Evolutionary conservation across 2,888 invertebrate genomes (phyloP).

Genomic region (Drosophila barbarae): DNA sequence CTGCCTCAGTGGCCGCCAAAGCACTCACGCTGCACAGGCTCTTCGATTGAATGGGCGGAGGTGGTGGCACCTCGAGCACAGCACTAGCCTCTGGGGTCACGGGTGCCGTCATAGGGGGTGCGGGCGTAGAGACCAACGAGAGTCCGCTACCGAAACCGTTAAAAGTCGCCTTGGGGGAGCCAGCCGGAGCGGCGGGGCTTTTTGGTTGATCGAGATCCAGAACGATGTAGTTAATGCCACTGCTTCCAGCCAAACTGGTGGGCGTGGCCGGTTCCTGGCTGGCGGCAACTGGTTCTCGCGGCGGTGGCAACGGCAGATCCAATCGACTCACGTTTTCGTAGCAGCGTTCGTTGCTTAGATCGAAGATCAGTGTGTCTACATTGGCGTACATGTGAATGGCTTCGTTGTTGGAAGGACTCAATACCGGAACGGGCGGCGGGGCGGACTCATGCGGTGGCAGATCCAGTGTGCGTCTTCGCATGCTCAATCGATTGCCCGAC

Average conservation of each 20-base stretch:
- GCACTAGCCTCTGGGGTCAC: slow-evolving; percentile 37
- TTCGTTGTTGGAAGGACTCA: slow-evolving; percentile 51
- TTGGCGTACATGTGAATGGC: slow-evolving; percentile 74
- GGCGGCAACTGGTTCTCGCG: slow-evolving; percentile 45
- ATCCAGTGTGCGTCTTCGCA: slow-evolving; percentile 58
- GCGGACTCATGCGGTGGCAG: slow-evolving; percentile 78
- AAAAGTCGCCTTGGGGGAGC: slow-evolving; percentile 26
- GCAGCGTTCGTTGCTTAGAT: slow-evolving; percentile 66
- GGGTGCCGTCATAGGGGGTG: slow-evolving; percentile 26
- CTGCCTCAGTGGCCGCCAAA: slow-evolving; percentile 5
- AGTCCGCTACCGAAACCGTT: slow-evolving; percentile 24
- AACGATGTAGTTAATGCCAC: slow-evolving; percentile 78
- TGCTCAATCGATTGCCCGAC: slow-evolving; percentile 23
- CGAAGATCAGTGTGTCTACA: slow-evolving; percentile 63
- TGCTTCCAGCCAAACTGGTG: slow-evolving; percentile 51
- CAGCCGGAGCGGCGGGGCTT: slow-evolving; percentile 54
- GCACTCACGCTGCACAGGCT: slow-evolving; percentile 35
- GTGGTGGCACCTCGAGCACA: slow-evolving; percentile 20
- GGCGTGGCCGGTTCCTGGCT: slow-evolving; percentile 57
- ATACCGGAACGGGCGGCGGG: slow-evolving; percentile 52
- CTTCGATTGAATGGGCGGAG: slow-evolving; percentile 27
- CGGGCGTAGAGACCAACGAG: slow-evolving; percentile 9
- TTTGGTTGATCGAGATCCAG: slow-evolving; percentile 78
- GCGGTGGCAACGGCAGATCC: slow-evolving; percentile 63
- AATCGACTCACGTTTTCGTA: slow-evolving; percentile 76